These are phyloP conservation scores for Leptinotarsa juncta DNA, from an alignment of 2,888 invertebrate genomes.

Conservation along the genomic window DNA sequence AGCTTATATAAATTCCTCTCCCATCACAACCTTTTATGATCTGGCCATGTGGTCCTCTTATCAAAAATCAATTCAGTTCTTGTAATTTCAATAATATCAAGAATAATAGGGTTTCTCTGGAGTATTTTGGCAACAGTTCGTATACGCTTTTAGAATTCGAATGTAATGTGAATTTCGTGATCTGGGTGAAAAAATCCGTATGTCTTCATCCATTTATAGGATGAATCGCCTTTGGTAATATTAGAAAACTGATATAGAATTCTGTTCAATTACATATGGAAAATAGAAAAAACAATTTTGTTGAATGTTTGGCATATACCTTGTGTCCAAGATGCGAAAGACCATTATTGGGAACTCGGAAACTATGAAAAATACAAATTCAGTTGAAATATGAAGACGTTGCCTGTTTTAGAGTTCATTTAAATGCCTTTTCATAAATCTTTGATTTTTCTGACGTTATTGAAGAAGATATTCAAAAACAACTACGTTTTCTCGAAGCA, in stretches of 20 bases:
- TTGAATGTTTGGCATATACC: too few species aligned
- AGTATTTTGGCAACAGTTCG: slow-evolving; percentile 63
- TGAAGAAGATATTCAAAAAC: too few species aligned
- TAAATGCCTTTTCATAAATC: too few species aligned
- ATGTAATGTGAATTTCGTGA: slow-evolving; percentile 60
- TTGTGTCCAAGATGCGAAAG: too few species aligned
- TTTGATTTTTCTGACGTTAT: too few species aligned
- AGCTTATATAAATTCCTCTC: neutral
- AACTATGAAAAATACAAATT: too few species aligned
- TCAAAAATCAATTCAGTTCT: slow-evolving; percentile 47
- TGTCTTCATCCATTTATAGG: neutral
- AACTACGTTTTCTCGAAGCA: too few species aligned
- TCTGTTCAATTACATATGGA: too few species aligned
- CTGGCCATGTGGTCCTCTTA: slow-evolving; percentile 26
- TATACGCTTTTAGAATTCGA: slow-evolving; percentile 57
- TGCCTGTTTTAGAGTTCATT: too few species aligned
- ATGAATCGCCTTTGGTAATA: neutral
- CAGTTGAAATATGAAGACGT: too few species aligned
- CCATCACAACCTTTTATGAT: slow-evolving; percentile 15
- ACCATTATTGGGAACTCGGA: too few species aligned
- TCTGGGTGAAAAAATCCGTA: slow-evolving; percentile 46
- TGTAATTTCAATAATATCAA: slow-evolving; percentile 58
- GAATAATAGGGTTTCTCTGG: slow-evolving; percentile 58
- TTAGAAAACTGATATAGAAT: neutral
- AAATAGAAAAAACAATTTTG: too few species aligned